These are phyloP conservation scores for Matsumurasca onukii DNA, from an alignment of 1,140 invertebrate species.

Conservation along the genomic window DNA sequence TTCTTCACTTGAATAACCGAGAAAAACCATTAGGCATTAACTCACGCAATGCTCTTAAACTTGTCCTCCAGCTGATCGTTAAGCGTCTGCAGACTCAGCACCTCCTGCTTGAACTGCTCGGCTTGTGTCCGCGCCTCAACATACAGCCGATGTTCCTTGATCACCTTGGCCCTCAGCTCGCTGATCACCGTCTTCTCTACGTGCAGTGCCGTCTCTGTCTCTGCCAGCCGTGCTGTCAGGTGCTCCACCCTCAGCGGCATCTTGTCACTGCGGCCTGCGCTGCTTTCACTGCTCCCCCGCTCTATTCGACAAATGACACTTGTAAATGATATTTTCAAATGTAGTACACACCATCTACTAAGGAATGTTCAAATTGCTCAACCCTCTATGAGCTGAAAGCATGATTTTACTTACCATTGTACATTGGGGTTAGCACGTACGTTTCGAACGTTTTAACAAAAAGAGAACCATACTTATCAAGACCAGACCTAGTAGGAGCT, in stretches of 20 bases:
- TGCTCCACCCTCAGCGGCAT: not conserved
- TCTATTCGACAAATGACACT: no score
- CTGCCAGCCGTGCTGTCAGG: not conserved
- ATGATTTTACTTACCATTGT: no score
- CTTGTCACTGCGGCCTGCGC: not conserved
- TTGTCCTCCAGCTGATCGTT: constrained; percentile 18
- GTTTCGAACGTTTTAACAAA: no score
- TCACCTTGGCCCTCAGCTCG: not conserved
- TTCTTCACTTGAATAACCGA: no score
- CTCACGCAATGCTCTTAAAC: constrained; percentile 11
- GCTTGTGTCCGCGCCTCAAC: not conserved
- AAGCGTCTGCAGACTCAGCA: not conserved
- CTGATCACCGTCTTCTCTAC: not conserved
- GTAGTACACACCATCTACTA: no score
- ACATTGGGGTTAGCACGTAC: no score
- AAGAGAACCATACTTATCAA: no score
- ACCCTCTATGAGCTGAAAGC: no score
- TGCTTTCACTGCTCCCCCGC: not conserved
- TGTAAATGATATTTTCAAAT: no score
- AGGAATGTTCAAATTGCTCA: no score
- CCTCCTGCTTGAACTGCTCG: not conserved
- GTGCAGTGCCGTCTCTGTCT: not conserved
- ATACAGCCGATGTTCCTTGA: not conserved
- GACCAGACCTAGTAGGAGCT: no score
- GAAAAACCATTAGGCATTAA: no score